Base-by-base conservation (phyloP, 1,140 invertebrate species). In the Chrysoperla carnea region DNA sequence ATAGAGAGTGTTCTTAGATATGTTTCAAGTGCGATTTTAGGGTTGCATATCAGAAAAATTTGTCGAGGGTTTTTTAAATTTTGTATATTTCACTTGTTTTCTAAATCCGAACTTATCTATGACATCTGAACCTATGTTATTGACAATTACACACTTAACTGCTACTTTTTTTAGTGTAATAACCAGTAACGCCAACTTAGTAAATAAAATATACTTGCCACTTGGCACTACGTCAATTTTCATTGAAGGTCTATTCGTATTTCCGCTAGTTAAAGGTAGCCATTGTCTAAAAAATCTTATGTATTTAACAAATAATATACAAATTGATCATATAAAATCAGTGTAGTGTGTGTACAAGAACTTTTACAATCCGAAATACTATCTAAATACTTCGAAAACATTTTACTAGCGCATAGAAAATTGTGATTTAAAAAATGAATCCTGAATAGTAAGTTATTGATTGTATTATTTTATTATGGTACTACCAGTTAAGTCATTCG, bases 381-480 rank as follows among this genome's bases (percentile, higher is more conserved):
- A 27, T 8, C 40, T 46, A 37, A 40, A 36, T 48, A 45, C 45
- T 40, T 48, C 45, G 42, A 45, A 39, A 28, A 36, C 41, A 27
- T n/a, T 11, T 29, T 12, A 27, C 29, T 5, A 36, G 13, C 15
- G 36, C 29, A 17, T 6, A 39, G 39, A 12, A 13, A n/a, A 36
- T 38, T 45, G 31, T 28, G 42, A 40, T 39, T n/a, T 31, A 39
- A 33, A 56, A 49, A 49, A 60, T 60, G 58, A 58, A 60, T 59
- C 58, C 58, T 5, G 58, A 60, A 51, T 60, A 60, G 58, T 60
- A 46, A 60, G 58, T 60, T n/a, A 59, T 59, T 51, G 56, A 58
- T 59, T 57, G 11, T 41, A 33, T 29, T 29, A 31, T 28, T 29
- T 41, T 33, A 8, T 29, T 17, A 8, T 37, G 33, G 37, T 13